phyloP scores from a whole-genome alignment of 2,888 invertebrate species.

The Aquatica leii region DNA sequence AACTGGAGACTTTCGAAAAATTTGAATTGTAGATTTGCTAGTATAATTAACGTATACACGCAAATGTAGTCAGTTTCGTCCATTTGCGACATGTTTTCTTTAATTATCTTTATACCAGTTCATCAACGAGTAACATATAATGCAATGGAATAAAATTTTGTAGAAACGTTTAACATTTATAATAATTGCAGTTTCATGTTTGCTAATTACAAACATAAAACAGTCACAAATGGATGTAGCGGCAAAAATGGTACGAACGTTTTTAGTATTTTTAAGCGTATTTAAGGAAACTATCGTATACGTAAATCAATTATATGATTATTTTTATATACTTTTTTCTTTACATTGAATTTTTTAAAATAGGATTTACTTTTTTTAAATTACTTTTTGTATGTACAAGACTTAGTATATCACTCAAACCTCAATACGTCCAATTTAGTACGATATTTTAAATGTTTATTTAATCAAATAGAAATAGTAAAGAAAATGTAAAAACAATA shows the following conservation, averaged over 20 bases:
- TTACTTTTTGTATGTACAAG: too few relatives aligned
- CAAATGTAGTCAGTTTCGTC: conserved; percentile 9
- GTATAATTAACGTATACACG: neutral
- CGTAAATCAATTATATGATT: too few relatives aligned
- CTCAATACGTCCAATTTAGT: neutral
- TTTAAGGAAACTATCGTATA: too few relatives aligned
- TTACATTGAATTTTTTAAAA: too few relatives aligned
- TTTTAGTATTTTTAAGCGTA: too few relatives aligned
- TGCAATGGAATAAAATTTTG: too few relatives aligned
- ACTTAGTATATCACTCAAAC: too few relatives aligned
- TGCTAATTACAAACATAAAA: too few relatives aligned
- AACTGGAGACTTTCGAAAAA: conserved; percentile 67
- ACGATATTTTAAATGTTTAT: neutral
- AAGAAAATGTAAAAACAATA: neutral
- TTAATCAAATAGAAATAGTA: neutral
- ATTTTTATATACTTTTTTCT: neutral
- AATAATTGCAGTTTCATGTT: too few relatives aligned
- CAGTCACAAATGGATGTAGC: neutral
- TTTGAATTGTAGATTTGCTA: conserved; percentile 52
- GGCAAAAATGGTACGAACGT: neutral
- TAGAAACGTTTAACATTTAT: too few relatives aligned
- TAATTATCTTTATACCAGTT: neutral
- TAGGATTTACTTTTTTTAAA: too few relatives aligned
- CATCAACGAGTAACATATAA: neutral
- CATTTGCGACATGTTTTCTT: conserved; percentile 10